Evolutionary conservation across 1,140 invertebrate genomes (phyloP).

Genomic region (Octopus sinensis): DNA sequence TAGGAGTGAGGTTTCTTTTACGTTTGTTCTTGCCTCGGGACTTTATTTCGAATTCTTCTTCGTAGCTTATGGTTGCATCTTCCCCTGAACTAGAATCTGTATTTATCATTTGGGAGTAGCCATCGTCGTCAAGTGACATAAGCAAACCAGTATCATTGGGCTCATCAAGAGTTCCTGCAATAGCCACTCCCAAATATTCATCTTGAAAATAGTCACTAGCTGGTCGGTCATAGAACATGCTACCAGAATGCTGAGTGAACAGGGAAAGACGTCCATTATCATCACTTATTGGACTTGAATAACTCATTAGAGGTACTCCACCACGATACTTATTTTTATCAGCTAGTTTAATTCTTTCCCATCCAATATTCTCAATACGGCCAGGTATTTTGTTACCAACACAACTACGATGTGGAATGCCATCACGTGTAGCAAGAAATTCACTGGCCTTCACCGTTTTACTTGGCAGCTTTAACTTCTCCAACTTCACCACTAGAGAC

Average conservation of each 20-base stretch:
- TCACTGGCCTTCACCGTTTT: slow-evolving; percentile 31
- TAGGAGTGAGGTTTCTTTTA: slow-evolving; percentile 27
- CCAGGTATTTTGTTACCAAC: neutral
- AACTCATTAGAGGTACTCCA: neutral
- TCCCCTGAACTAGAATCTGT: slow-evolving; percentile 1
- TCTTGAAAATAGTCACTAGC: neutral
- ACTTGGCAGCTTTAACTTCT: slow-evolving; percentile 30
- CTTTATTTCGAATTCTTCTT: slow-evolving; percentile 4
- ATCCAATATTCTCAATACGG: neutral
- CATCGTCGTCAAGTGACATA: neutral
- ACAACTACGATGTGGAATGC: neutral
- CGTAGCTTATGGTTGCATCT: neutral
- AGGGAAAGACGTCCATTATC: neutral
- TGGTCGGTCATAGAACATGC: neutral
- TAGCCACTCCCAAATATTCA: slow-evolving; percentile 2
- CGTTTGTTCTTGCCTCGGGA: slow-evolving; percentile 24
- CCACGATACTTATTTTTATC: neutral
- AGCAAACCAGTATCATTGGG: neutral
- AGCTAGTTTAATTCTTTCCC: neutral
- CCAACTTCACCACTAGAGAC: slow-evolving; percentile 38
- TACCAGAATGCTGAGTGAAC: neutral
- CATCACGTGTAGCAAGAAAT: slow-evolving; percentile 16
- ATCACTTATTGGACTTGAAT: neutral
- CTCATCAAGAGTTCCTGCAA: neutral
- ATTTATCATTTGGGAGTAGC: neutral